Conservation (phyloP, 2,888 invertebrate species). For the Sphaerophoria rueppellii region DNA sequence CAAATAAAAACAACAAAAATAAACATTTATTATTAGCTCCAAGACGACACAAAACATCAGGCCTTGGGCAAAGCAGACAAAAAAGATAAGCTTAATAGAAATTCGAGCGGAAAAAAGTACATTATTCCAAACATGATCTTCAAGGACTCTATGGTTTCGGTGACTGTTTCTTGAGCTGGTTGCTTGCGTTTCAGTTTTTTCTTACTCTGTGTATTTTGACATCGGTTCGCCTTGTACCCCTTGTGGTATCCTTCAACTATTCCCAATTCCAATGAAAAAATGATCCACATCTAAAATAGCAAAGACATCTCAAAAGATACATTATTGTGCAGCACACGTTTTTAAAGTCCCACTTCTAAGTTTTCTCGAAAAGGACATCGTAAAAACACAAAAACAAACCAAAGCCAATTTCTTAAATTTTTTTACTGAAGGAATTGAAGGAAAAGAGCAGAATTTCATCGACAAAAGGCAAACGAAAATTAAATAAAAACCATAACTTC, state of each 20-base stretch:
- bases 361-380: neutral
- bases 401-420: neutral
- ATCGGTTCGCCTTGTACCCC: too few relatives aligned
- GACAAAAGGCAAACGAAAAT: neutral
- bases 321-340: slow-evolving; percentile 26
- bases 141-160: slow-evolving; percentile 16
- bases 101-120: too few relatives aligned
- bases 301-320: slow-evolving; percentile 1
- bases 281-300: too few relatives aligned
- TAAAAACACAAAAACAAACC: too few relatives aligned
- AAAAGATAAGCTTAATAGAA: slow-evolving; percentile 50
- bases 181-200: slow-evolving; percentile 31
- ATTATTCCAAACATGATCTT: slow-evolving; percentile 38
- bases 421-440: slow-evolving; percentile 20
- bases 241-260: slow-evolving; percentile 7
- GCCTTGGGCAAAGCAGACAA: neutral
- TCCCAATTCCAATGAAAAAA: too few relatives aligned
- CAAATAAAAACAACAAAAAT: too few relatives aligned
- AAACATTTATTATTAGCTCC: too few relatives aligned
- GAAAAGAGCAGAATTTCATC: neutral
- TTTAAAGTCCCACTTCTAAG: neutral
- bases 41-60: too few relatives aligned
- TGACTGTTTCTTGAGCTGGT: slow-evolving; percentile 3
- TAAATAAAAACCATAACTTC: neutral
- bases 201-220: too few relatives aligned